Base-by-base conservation (phyloP, 2,113 vertebrate species). In the Gallinago undulata region DNA sequence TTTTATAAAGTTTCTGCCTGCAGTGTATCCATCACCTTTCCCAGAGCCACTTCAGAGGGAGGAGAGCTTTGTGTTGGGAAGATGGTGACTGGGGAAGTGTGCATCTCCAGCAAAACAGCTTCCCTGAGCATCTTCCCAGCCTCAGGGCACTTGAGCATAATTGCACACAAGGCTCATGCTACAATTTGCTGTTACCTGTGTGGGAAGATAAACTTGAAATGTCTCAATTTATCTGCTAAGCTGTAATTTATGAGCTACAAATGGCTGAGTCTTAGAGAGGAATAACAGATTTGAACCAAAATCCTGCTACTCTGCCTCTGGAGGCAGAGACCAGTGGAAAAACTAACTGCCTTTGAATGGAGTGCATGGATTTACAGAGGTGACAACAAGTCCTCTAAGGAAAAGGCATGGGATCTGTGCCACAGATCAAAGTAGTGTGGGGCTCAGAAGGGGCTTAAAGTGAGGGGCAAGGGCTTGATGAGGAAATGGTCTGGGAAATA, bases 151-250 rank as follows among this genome's bases (percentile, higher is more conserved):
- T 69, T 19, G 25, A 93, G 53, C 70, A 92, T 87, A 84, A 86
- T 50, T 55, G 80, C 60, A 64, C 57, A 73, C 56, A 33, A 73
- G 66, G n/a, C 73, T 95, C 43, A 53, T 0, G 1, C 69, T 93
- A 50, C 62, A 62, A 72, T 91, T 92, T 89, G 53, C 80, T 64
- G 62, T 66, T 87, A 41, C 53, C 87, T 77, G 57, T 82, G 74
- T 82, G 77, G 67, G 80, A 79, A 90, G 78, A 96, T 84, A 95
- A 97, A 89, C 77, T 72, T 84, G 66, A 93, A 89, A 62, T 7
- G 1, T 92, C 81, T 93, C 88, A 56, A 60, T 94, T 86, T 78
- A 21, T 79, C 76, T 73, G 48, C 77, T 92, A 77, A 91, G 14
- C 63, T 82, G 45, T 37, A 89, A 78, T 79, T 91, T 79, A 75